These are phyloP conservation scores for Folsomia manolachei DNA, from an alignment of 2,888 invertebrate genomes.

Conservation along the genomic window DNA sequence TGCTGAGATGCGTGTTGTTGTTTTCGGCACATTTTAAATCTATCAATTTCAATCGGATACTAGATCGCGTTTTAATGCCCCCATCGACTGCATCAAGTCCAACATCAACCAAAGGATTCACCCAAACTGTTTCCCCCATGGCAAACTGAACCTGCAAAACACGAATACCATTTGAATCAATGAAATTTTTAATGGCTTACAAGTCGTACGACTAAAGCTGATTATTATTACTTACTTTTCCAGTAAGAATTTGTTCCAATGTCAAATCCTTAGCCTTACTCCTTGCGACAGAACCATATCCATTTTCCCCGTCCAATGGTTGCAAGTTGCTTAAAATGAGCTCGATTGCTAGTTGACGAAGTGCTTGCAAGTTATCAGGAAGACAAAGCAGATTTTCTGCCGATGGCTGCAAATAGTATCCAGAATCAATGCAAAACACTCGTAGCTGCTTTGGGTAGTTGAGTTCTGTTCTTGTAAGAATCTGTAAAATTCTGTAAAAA, in stretches of 20 bases:
- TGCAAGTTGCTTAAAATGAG: constrained; percentile 27
- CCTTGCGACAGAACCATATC: constrained; percentile 4
- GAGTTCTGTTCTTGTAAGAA: constrained; percentile 8
- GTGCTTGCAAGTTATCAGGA: constrained; percentile 4
- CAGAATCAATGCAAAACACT: constrained; percentile 31
- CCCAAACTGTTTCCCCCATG: constrained; percentile 29
- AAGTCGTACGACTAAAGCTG: background rate
- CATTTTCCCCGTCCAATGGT: constrained; percentile 16
- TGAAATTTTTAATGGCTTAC: background rate
- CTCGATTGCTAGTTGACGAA: constrained; percentile 21
- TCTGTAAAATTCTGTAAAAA: constrained; percentile 5
- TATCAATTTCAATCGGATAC: constrained; percentile 18
- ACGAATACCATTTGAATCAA: background rate
- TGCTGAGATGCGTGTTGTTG: constrained; percentile 22
- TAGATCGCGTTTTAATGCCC: background rate
- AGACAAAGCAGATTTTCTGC: constrained; percentile 23
- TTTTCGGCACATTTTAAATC: constrained; percentile 11
- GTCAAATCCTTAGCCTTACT: constrained; percentile 13
- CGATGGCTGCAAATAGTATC: constrained; percentile 12
- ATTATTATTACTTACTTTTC: constrained; percentile 13
- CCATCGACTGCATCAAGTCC: background rate
- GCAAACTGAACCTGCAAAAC: constrained; percentile 22
- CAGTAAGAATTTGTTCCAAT: constrained; percentile 22
- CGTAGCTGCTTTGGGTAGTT: constrained; percentile 16
- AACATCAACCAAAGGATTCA: constrained; percentile 36